Evolutionary conservation across 2,113 vertebrate species (phyloP), one percentile per base, ranked within the genome.

Genomic region (Zosterops hypoxanthus): DNA sequence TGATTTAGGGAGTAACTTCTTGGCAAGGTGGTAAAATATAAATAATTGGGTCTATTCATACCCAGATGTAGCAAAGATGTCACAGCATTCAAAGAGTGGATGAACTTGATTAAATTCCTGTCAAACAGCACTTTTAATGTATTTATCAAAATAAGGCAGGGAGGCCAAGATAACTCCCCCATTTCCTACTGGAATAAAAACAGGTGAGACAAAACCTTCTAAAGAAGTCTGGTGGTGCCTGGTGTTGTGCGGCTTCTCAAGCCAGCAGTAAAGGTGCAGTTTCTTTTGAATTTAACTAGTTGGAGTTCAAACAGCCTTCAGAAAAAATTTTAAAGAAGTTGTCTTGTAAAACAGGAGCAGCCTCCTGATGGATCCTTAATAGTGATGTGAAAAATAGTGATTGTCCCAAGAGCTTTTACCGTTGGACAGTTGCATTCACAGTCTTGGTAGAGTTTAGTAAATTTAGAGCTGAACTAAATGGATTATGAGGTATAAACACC

Each of bases 141-240:
- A 75, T 94, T 95, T 96, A 80, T 96, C 72, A 82, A 91, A 90
- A 92, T 64, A 86, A 91, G 91, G 73, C 94, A 92, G 73, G 90
- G 86, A 81, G 34, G 61, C 69, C 42, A 83, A 92, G 88, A 88
- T 94, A 96, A 95, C 18, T 87, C 25, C 46, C 26, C 26, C 14
- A 42, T 93, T 94, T 92, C 55, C 61, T 95, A 25, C 47, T 70
- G 50, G 72, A 94, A 79, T 61, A 66, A 59, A 96, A 95, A 79
- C 84, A 64, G 56, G 75, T 61, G 57, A 79, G 49, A 47, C 22
- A 34, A 31, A 82, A 88, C 21, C 1, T 25, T 44, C 61, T 63
- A 44, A 92, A 96, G 73, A 86, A 86, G 66, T 86, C 56, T 81
- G 31, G 53, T 47, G 34, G 24, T n/a, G 22, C 5, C 3, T 75